A percentile compares a stretch with the other conserved stretches of the same genome.
phyloP scores from a whole-genome alignment of 2,888 invertebrate genomes.

The Caenorhabditis sp. region DNA sequence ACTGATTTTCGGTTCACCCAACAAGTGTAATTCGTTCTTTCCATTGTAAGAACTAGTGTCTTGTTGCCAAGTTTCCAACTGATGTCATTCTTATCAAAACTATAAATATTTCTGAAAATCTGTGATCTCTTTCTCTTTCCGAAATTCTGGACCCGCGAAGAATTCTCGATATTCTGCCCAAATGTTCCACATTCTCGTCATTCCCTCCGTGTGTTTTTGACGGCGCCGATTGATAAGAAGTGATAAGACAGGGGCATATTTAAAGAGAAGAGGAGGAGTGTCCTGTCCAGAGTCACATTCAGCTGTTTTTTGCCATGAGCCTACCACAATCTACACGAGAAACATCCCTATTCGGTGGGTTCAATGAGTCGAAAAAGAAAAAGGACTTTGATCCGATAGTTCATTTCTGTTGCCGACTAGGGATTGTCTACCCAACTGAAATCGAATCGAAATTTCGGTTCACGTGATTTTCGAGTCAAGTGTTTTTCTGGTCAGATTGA shows the following conservation, averaged over 20 bases:
- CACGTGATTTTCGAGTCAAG: background rate
- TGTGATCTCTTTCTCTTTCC: background rate
- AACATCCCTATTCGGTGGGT: too few relatives aligned
- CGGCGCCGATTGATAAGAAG: background rate
- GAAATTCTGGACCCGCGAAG: too few relatives aligned
- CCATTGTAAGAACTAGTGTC: too few relatives aligned
- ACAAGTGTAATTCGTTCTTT: background rate
- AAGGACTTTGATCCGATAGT: too few relatives aligned
- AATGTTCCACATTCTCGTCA: slow-evolving; percentile 22
- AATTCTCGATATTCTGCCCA: background rate
- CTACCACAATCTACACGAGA: background rate
- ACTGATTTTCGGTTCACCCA: slow-evolving; percentile 18
- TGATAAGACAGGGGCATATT: slow-evolving; percentile 2
- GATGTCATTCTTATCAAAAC: background rate
- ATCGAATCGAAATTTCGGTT: background rate
- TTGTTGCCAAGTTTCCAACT: too few relatives aligned
- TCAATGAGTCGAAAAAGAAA: too few relatives aligned
- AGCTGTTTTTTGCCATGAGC: background rate
- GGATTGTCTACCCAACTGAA: background rate
- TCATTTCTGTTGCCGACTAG: too few relatives aligned
- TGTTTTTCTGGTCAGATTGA: too few relatives aligned
- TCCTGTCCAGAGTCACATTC: background rate
- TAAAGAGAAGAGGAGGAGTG: slow-evolving; percentile 7
- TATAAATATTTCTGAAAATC: slow-evolving; percentile 2
- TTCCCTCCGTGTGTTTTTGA: background rate